Evolutionary conservation across 2,888 invertebrate species (phyloP).

Genomic region (Caenorhabditis sp.): DNA sequence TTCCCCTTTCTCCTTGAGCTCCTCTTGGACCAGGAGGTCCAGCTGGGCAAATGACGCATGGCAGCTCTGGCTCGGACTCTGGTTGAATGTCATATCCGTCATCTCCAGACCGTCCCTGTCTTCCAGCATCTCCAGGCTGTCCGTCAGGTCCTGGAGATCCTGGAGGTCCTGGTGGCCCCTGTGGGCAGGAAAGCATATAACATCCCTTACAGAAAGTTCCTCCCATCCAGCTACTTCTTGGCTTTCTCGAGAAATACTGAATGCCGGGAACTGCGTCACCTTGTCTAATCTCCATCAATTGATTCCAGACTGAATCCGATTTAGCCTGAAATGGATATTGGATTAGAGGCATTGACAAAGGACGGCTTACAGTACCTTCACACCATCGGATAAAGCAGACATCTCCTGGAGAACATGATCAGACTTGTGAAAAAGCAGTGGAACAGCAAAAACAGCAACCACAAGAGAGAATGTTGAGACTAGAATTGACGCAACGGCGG

Average conservation of each 20-base stretch:
- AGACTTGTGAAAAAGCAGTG: conserved; percentile 58
- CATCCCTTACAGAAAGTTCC: conserved; percentile 76
- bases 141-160: conserved; percentile 80
- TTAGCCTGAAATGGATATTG: conserved; percentile 34
- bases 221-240: conserved; percentile 68
- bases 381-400: conserved; percentile 48
- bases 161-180: conserved; percentile 81
- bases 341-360: conserved; percentile 30
- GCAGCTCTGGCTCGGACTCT: conserved; percentile 80
- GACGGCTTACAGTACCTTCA: conserved; percentile 46
- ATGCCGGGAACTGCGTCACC: conserved; percentile 45
- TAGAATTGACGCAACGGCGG: conserved; percentile 54
- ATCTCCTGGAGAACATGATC: conserved; percentile 58
- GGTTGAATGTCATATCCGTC: conserved; percentile 82
- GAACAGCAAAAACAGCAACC: conserved; percentile 45
- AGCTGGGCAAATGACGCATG: conserved; percentile 82
- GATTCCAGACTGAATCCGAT: conserved; percentile 61
- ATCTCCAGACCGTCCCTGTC: conserved; percentile 76
- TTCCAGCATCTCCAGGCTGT: conserved; percentile 77
- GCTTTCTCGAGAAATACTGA: conserved; percentile 74
- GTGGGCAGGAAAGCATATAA: conserved; percentile 78
- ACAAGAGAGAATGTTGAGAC: conserved; percentile 49
- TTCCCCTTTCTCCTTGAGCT: conserved; percentile 82
- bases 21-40: conserved; percentile 83
- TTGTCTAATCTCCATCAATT: conserved; percentile 61